Evolutionary conservation across 2,888 invertebrate species (phyloP).

Genomic region (Pinctada fucata): DNA sequence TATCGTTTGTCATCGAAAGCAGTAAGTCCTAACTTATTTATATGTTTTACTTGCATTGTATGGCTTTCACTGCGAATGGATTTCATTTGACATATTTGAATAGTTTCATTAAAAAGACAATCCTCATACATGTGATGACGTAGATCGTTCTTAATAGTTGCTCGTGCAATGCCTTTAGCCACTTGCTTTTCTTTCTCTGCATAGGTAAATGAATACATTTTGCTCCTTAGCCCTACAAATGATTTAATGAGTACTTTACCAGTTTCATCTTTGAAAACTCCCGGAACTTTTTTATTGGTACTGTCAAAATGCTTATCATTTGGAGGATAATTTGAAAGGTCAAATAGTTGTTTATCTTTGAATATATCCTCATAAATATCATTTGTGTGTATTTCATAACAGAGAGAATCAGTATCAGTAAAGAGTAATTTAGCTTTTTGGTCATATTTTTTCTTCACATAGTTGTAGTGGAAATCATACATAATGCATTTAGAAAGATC

Average conservation of each 20-base stretch:
- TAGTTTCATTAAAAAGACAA: background rate
- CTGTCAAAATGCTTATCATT: constrained; percentile 38
- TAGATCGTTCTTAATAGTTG: background rate
- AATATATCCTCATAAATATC: constrained; percentile 43
- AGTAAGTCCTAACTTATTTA: constrained; percentile 47
- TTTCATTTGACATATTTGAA: background rate
- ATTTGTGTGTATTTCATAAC: constrained; percentile 30
- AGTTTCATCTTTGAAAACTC: no score
- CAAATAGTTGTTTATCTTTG: constrained; percentile 27
- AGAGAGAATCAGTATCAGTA: constrained; percentile 43
- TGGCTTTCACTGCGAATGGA: background rate
- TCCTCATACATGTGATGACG: background rate
- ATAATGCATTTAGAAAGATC: constrained; percentile 75
- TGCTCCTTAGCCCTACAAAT: no score
- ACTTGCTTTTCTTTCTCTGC: no score
- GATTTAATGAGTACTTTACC: no score
- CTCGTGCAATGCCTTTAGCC: background rate
- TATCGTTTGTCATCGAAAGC: constrained; percentile 48
- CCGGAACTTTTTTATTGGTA: background rate
- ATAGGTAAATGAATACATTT: no score
- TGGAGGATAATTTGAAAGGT: constrained; percentile 62
- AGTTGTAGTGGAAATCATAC: constrained; percentile 73
- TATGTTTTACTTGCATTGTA: no score
- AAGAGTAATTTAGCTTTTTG: constrained; percentile 37
- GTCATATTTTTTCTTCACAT: constrained; percentile 39